Evolutionary conservation across 2,113 vertebrate genomes (phyloP).

Genomic region (Stigmatopora argus): DNA sequence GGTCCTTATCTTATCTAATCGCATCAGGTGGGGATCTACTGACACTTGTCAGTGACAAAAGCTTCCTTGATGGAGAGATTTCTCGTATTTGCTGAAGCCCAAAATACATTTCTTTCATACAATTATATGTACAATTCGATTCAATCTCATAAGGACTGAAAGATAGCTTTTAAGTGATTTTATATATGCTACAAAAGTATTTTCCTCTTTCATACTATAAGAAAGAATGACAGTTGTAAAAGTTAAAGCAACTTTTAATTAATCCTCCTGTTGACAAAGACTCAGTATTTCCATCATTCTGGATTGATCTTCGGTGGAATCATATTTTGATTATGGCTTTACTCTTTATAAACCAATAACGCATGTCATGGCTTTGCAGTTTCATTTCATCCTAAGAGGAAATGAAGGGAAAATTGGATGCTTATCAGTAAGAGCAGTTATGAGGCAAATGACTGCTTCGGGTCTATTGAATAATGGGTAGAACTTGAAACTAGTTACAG

Average conservation of each 20-base stretch:
- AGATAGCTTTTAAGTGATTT: too few relatives aligned
- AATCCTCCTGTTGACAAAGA: neutral
- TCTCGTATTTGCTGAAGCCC: too few relatives aligned
- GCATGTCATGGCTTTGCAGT: neutral
- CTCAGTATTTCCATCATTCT: neutral
- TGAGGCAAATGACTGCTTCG: neutral
- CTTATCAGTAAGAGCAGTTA: neutral
- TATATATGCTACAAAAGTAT: too few relatives aligned
- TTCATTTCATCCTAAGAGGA: neutral
- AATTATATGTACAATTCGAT: too few relatives aligned
- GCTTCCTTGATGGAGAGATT: neutral
- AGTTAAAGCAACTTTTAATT: neutral
- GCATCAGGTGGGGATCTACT: neutral
- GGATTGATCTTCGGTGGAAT: neutral
- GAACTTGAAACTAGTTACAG: neutral
- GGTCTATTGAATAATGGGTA: neutral
- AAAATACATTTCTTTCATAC: too few relatives aligned
- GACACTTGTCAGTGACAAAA: neutral
- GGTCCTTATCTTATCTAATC: neutral
- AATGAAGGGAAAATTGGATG: neutral
- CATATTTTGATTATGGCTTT: neutral
- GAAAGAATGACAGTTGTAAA: too few relatives aligned
- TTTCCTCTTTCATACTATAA: too few relatives aligned
- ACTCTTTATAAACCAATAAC: slow-evolving; percentile 1
- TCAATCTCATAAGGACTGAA: too few relatives aligned